Evolutionary conservation across 30 jellyfish, hydroid and myxozoan genomes (phyloP).

Genomic region (Aurelia coerulea): DNA sequence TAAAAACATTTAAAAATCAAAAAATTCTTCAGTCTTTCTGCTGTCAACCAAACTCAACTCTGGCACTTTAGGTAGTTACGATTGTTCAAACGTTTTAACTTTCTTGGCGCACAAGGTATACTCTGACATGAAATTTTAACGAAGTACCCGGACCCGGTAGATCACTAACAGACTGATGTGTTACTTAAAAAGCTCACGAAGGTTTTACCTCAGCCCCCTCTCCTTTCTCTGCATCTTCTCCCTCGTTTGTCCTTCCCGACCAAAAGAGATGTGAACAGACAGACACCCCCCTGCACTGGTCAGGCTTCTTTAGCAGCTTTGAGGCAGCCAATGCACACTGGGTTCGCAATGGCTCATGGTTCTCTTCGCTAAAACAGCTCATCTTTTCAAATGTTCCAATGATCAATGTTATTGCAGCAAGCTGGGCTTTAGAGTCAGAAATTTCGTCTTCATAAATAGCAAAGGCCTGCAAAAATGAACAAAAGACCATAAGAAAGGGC

Average conservation of each 20-base stretch:
- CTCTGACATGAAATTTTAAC: too few relatives aligned
- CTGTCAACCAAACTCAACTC: too few relatives aligned
- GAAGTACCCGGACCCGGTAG: too few relatives aligned
- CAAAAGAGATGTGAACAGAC: constrained; percentile 98
- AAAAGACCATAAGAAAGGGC: neutral
- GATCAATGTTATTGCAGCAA: constrained; percentile 97
- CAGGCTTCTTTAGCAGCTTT: constrained; percentile 93
- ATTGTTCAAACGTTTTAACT: too few relatives aligned
- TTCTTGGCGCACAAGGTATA: too few relatives aligned
- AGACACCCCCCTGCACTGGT: constrained; percentile 99
- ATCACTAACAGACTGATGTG: too few relatives aligned
- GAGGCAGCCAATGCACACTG: constrained; percentile 99
- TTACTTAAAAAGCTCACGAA: neutral
- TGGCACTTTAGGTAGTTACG: too few relatives aligned
- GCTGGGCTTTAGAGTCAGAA: constrained; percentile 98
- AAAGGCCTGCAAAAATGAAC: constrained; percentile 78
- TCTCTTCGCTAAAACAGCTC: constrained; percentile 95
- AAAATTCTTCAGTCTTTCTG: too few relatives aligned
- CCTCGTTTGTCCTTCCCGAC: constrained; percentile 96
- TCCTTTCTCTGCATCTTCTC: constrained; percentile 85
- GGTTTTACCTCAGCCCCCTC: constrained; percentile 74
- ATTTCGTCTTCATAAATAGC: constrained; percentile 99
- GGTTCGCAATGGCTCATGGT: constrained; percentile 98
- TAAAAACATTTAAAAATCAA: too few relatives aligned
- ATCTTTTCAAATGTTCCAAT: constrained; percentile 96